Evolutionary conservation across 2,797 vertebrate species (phyloP), one percentile per base, ranked within the genome.

Genomic region (Poliocrania exsul): DNA sequence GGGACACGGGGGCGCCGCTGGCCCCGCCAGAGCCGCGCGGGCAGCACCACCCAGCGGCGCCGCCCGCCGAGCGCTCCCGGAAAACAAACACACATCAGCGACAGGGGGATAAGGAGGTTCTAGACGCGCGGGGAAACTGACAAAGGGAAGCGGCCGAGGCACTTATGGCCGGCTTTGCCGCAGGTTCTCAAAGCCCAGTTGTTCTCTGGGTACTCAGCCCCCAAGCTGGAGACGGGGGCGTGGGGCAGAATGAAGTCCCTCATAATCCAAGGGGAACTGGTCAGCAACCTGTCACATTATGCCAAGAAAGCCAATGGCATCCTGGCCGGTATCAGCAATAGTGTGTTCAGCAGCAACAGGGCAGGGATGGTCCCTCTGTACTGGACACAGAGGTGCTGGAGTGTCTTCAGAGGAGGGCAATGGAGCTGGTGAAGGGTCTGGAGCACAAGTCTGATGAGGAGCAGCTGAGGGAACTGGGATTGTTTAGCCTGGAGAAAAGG

Each of bases 61-160:
- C 29, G 31, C 25, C 29, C 3, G 49, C 33, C 3, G 9, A 44
- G 6, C 11, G 33, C 11, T 18, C 11, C 47, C 1, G 49, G 29
- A 24, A 49, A 2, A 31, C 6, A 8, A 12, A 5, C 14, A 4
- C 6, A 3, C 16, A 12, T 1, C 56, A 6, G 40, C 53, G 3
- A 1, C 24, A 5, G 33, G 19, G 14, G 21, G 24, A 37, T 60
- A 18, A 26, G 56, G 49, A 54, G 26, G 13, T 0, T 42, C 25
- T 16, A 31, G 14, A 6, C 7, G 35, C 14, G 6, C 35, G 16
- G 40, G 1, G 16, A 35, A 86, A 21, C 31, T 2, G 51, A 42
- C 25, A 56, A 56, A 26, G 35, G 31, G 25, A 25, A 31, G 31
- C 13, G 17, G 40, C 25, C 8, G 25, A 29, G 31, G 17, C 15